These are phyloP conservation scores for Eurosta solidaginis DNA, from an alignment of 1,140 invertebrate species.

Conservation along the genomic window DNA sequence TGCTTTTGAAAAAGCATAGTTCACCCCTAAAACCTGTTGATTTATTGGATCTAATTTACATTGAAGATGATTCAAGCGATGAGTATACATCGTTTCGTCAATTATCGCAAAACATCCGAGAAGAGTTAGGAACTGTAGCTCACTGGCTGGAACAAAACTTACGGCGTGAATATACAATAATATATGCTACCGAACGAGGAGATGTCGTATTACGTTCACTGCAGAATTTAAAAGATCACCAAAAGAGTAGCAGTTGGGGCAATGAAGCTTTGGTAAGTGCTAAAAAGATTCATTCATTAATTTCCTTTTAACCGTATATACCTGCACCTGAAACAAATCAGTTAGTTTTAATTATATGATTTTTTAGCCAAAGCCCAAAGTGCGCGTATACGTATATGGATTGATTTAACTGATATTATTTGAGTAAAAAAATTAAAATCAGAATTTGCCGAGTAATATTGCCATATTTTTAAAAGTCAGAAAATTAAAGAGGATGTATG, in stretches of 20 bases:
- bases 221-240: conserved; percentile 78
- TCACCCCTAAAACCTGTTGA: conserved; percentile 83
- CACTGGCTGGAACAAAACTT: conserved; percentile 84
- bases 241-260: conserved; percentile 75
- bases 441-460: no score
- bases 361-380: no score
- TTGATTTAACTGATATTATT: no score
- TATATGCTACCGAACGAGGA: conserved; percentile 79
- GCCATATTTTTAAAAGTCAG: no score
- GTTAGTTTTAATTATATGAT: no score
- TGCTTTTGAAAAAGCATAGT: conserved; percentile 83
- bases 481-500: no score
- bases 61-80: conserved; percentile 78
- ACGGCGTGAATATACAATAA: conserved; percentile 76
- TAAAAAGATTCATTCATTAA: neutral
- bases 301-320: no score
- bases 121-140: conserved; percentile 78
- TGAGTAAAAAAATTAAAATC: no score
- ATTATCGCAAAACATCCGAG: conserved; percentile 55
- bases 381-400: no score
- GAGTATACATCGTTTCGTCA: conserved; percentile 58
- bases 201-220: conserved; percentile 77
- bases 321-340: no score
- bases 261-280: conserved; percentile 61
- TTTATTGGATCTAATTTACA: conserved; percentile 81